Percentiles rank a stretch among this genome's conserved stretches.
These are phyloP conservation scores for Drosophila arizonae DNA, from an alignment of 1,140 invertebrate genomes.

Conservation along the genomic window DNA sequence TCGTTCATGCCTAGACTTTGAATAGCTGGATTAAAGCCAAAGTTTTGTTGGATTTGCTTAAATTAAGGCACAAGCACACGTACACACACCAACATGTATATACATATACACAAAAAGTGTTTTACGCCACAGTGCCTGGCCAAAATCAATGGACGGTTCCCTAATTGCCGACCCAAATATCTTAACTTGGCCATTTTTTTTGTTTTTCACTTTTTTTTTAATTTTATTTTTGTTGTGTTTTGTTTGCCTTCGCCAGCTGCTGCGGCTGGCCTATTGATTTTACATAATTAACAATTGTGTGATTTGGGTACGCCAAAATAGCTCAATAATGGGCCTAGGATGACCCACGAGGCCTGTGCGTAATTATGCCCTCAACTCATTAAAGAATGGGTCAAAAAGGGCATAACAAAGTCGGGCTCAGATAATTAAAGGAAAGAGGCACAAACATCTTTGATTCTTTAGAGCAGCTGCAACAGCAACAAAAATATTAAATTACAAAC, in stretches of 20 bases:
- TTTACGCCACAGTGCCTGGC: slow-evolving; percentile 48
- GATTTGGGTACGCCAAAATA: slow-evolving; percentile 43
- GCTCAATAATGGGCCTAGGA: slow-evolving; percentile 22
- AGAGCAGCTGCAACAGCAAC: background rate
- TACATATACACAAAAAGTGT: background rate
- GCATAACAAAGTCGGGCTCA: background rate
- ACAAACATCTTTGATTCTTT: background rate
- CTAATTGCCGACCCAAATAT: slow-evolving; percentile 20
- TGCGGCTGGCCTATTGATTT: slow-evolving; percentile 56
- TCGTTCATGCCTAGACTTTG: slow-evolving; percentile 20
- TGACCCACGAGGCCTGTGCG: background rate
- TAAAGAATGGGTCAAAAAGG: background rate
- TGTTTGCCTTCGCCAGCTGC: slow-evolving; percentile 8
- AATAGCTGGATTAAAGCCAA: slow-evolving; percentile 44
- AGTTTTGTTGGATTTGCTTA: slow-evolving; percentile 35
- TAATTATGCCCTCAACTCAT: slow-evolving; percentile 4
- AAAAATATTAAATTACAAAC: slow-evolving; percentile 9
- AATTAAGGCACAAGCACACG: background rate
- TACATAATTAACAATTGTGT: slow-evolving; percentile 65
- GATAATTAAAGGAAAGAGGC: background rate
- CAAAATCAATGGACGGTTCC: slow-evolving; percentile 48
- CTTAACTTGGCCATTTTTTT: slow-evolving; percentile 19
- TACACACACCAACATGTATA: background rate
- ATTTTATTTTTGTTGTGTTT: background rate
- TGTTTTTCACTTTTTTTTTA: background rate